These are phyloP conservation scores for Agonopterix heracliana DNA, from an alignment of 2,888 invertebrate genomes.

Conservation along the genomic window DNA sequence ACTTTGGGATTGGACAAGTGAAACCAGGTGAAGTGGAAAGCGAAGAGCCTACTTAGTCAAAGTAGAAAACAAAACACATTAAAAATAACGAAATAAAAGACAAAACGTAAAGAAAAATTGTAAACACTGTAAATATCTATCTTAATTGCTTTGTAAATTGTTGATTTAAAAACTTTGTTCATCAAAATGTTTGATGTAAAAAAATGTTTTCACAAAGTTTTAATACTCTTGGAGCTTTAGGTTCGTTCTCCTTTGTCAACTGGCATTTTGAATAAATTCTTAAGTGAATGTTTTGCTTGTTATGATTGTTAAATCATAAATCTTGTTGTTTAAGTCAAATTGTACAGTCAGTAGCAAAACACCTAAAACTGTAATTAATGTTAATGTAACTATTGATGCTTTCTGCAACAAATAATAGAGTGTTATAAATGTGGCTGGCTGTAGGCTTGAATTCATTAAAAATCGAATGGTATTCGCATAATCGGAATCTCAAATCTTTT, in stretches of 20 bases:
- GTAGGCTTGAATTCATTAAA: background rate
- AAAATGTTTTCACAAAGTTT: conserved; percentile 29
- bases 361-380: no score
- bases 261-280: conserved; percentile 1
- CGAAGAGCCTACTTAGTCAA: conserved; percentile 55
- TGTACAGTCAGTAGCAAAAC: background rate
- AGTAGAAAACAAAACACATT: background rate
- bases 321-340: conserved; percentile 1
- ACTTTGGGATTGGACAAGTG: conserved; percentile 75
- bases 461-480: background rate
- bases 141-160: conserved; percentile 34
- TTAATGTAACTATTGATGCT: no score
- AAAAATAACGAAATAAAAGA: conserved; percentile 8
- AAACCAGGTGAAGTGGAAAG: conserved; percentile 43
- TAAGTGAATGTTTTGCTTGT: conserved; percentile 5
- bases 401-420: no score
- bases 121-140: conserved; percentile 27
- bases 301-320: conserved; percentile 2
- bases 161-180: conserved; percentile 39
- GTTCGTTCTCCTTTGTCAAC: conserved; percentile 13
- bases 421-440: background rate
- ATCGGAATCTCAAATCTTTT: conserved; percentile 7
- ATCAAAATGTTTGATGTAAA: conserved; percentile 36
- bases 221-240: conserved; percentile 22
- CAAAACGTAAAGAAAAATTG: conserved; percentile 14